A percentile compares a stretch with the other conserved stretches of the same genome.
Conservation (phyloP, 2,797 vertebrate genomes). For the Thripadectes ignobilis region DNA sequence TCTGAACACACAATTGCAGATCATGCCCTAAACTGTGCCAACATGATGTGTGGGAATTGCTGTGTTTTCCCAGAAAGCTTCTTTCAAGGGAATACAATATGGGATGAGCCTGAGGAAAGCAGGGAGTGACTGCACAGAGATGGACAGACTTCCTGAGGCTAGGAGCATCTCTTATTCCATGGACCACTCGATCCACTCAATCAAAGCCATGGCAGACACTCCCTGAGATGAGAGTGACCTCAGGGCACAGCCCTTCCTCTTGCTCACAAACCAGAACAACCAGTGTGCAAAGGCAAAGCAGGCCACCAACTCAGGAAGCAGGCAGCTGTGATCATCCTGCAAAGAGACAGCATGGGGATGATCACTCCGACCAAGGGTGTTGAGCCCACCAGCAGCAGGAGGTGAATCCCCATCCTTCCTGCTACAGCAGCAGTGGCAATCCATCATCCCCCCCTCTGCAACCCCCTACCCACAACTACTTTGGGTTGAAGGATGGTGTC, state of each 20-base stretch:
- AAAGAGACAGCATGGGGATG: not conserved
- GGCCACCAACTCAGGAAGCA: not conserved
- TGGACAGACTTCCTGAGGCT: not conserved
- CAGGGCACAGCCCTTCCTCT: not conserved
- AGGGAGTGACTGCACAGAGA: not conserved
- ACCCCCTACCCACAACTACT: not conserved
- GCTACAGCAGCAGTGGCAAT: not conserved
- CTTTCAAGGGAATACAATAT: not conserved
- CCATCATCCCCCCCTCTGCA: not conserved
- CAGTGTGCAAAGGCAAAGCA: not conserved
- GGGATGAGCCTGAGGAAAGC: not conserved
- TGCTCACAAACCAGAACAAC: not conserved
- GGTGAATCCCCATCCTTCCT: not conserved
- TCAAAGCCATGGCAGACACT: not conserved
- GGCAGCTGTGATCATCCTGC: not conserved
- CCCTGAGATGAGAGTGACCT: not conserved
- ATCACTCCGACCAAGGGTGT: not conserved
- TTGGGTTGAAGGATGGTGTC: not conserved
- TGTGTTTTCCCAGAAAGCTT: conserved; percentile 24
- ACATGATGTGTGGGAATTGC: not conserved
- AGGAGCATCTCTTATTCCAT: not conserved
- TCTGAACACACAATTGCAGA: not conserved
- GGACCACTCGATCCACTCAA: not conserved
- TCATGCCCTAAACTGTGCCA: not conserved
- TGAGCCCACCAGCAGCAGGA: not conserved